These are phyloP conservation scores for Magallana ariakensis DNA, from an alignment of 1,140 invertebrate species.

Conservation along the genomic window DNA sequence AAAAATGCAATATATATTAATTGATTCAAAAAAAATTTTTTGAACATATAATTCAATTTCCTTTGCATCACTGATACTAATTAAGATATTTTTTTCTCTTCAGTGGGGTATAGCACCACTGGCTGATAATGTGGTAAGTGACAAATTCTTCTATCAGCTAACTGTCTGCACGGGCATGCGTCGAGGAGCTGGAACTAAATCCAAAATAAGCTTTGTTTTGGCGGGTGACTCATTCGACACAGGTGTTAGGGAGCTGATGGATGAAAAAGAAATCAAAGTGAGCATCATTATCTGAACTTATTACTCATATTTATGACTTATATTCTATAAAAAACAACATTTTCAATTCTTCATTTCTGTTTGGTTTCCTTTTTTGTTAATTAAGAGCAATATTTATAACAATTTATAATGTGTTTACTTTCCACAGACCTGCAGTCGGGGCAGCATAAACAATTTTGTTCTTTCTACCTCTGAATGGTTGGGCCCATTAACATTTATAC, in stretches of 20 bases:
- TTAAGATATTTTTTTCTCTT: not conserved
- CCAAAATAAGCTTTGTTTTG: conserved; percentile 70
- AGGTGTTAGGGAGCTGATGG: conserved; percentile 62
- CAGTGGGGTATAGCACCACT: conserved; percentile 73
- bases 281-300: too few species aligned
- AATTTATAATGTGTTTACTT: not conserved
- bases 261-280: conserved; percentile 60
- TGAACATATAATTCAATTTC: not conserved
- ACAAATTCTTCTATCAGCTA: conserved; percentile 71
- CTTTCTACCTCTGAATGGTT: conserved; percentile 70
- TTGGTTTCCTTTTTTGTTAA: too few species aligned
- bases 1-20: too few species aligned
- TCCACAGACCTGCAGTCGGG: conserved; percentile 67
- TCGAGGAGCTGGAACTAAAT: conserved; percentile 68
- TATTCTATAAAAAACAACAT: too few species aligned
- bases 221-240: conserved; percentile 69
- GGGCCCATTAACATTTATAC: conserved; percentile 74
- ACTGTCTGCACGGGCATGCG: conserved; percentile 73
- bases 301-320: too few species aligned
- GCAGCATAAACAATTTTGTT: conserved; percentile 75
- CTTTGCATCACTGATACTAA: not conserved
- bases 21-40: too few species aligned
- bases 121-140: conserved; percentile 65
- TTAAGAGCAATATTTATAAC: not conserved
- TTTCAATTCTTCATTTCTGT: too few species aligned